A percentile compares a stretch with the other conserved stretches of the same genome.
Conservation (phyloP, 2,888 invertebrate genomes). For the Philaethria dido region DNA sequence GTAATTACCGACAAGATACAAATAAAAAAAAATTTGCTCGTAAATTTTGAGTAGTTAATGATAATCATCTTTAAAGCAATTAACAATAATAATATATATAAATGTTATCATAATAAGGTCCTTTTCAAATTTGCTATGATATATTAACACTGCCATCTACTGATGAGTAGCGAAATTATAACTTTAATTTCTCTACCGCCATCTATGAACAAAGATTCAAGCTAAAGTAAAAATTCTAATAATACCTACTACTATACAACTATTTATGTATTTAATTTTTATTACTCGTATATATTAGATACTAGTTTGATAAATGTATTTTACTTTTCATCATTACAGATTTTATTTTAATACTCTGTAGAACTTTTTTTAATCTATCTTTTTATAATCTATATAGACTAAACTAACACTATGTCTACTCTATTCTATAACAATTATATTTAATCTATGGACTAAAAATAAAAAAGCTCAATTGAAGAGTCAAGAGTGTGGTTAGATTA, state of each 20-base stretch:
- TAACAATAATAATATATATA: too few species aligned
- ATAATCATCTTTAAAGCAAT: too few species aligned
- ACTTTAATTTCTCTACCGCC: too few species aligned
- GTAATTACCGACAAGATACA: not conserved
- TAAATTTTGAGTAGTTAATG: not conserved
- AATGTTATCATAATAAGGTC: not conserved
- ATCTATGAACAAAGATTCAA: not conserved
- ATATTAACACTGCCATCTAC: not conserved
- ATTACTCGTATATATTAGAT: too few species aligned
- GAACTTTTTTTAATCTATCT: not conserved
- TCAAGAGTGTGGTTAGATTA: conserved; percentile 27
- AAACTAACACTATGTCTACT: not conserved
- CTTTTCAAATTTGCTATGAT: not conserved
- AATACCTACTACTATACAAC: not conserved
- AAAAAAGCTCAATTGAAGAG: conserved; percentile 27
- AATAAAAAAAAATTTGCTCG: not conserved
- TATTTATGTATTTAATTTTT: too few species aligned
- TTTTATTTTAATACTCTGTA: not conserved
- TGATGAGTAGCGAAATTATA: not conserved
- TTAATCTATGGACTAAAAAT: conserved; percentile 32
- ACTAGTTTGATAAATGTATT: not conserved
- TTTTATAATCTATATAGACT: not conserved
- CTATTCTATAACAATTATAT: conserved; percentile 12
- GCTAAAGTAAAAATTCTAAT: too few species aligned
- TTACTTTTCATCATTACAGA: too few species aligned